Evolutionary conservation across 2,797 vertebrate genomes (phyloP).

Genomic region (Bucorvus abyssinicus): DNA sequence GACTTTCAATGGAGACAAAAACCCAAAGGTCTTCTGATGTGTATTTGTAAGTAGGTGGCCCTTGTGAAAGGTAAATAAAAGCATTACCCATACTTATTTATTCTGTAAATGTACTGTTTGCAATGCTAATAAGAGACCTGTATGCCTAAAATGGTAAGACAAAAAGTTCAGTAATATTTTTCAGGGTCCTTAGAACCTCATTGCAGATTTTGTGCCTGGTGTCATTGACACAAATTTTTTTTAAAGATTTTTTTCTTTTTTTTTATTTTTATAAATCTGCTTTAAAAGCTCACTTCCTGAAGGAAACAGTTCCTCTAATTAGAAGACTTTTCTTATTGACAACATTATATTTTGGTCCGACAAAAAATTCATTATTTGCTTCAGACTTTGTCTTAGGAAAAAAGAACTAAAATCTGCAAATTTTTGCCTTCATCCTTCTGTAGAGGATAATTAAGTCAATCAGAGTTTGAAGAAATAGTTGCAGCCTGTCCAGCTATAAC

Average conservation of each 20-base stretch:
- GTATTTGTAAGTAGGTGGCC: neutral
- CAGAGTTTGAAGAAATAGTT: neutral
- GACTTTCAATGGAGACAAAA: neutral
- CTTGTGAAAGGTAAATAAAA: neutral
- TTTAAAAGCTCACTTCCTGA: neutral
- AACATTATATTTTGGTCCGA: constrained; percentile 21
- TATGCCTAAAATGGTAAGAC: neutral
- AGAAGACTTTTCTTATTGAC: constrained; percentile 17
- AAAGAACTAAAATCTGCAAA: neutral
- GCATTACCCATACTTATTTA: neutral
- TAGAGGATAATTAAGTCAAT: neutral
- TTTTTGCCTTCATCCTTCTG: neutral
- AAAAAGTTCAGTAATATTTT: neutral
- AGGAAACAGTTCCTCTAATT: constrained; percentile 2
- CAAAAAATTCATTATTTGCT: constrained; percentile 36
- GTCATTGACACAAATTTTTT: neutral
- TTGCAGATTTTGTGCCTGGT: neutral
- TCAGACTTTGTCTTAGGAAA: neutral
- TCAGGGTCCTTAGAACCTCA: neutral
- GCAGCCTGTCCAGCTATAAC: neutral
- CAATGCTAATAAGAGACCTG: neutral
- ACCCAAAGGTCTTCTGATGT: neutral
- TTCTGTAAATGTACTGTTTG: neutral
- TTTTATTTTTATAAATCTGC: neutral
- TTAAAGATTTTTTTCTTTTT: neutral